phyloP scores from a whole-genome alignment of 1,140 invertebrate species.

The Lasioglossum baleicum region DNA sequence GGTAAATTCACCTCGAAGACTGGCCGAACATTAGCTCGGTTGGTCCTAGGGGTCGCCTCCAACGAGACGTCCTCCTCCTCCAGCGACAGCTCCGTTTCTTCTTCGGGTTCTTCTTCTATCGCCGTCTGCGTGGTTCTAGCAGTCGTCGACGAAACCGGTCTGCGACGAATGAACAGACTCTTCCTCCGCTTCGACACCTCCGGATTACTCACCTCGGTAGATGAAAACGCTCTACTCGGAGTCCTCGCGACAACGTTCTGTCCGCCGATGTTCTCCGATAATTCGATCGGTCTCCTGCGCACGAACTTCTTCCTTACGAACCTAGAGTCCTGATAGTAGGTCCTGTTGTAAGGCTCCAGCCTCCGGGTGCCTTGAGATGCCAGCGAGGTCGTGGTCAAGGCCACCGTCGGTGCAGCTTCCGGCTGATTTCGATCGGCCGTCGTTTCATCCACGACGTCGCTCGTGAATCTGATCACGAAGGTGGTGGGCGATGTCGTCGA shows the following conservation, averaged over 20 bases:
- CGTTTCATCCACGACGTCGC: constrained; percentile 1
- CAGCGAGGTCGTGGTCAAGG: neutral
- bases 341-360: neutral
- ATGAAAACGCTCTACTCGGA: neutral
- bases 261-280: neutral
- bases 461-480: neutral
- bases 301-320: constrained; percentile 68
- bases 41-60: constrained; percentile 24
- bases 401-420: neutral
- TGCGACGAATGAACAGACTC: constrained; percentile 66
- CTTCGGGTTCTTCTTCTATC: neutral
- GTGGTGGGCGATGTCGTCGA: constrained; percentile 20
- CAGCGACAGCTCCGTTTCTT: constrained; percentile 1
- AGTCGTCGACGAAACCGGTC: constrained; percentile 51
- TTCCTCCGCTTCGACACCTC: constrained; percentile 62
- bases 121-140: constrained; percentile 2
- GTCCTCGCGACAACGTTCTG: neutral
- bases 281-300: constrained; percentile 57
- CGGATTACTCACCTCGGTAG: constrained; percentile 29
- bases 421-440: neutral
- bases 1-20: neutral
- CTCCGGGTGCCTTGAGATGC: neutral
- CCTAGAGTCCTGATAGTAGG: constrained; percentile 48
- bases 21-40: constrained; percentile 3
- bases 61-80: constrained; percentile 6